These are phyloP conservation scores for Spheniscus humboldti DNA, from an alignment of 2,797 vertebrate species.

Conservation along the genomic window DNA sequence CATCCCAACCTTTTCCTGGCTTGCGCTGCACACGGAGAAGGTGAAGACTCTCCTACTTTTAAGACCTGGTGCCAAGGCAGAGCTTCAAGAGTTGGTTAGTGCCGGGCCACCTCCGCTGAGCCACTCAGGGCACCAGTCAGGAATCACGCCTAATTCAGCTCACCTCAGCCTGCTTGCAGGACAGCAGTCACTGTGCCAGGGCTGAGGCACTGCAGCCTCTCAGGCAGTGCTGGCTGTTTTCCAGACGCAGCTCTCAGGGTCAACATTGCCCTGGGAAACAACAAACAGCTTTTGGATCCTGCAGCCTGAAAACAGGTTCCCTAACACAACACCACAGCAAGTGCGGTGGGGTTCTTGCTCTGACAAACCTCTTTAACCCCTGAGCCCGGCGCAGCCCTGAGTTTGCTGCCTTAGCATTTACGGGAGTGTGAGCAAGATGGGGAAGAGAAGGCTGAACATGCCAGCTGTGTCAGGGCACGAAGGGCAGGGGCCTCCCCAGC, in stretches of 20 bases:
- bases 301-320: not conserved
- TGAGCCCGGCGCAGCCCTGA: not conserved
- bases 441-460: not conserved
- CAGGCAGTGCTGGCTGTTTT: not conserved
- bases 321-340: not conserved
- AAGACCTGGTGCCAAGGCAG: not conserved
- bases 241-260: not conserved
- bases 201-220: not conserved
- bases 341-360: not conserved
- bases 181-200: not conserved
- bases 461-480: not conserved
- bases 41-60: not conserved
- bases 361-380: not conserved
- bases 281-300: not conserved
- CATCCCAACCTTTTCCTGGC: not conserved
- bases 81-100: not conserved
- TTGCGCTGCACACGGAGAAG: not conserved
- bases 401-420: not conserved
- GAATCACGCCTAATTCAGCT: not conserved
- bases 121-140: fast-evolving
- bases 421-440: not conserved
- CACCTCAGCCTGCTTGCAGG: not conserved
- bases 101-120: not conserved
- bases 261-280: not conserved
- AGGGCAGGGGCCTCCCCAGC: not conserved